phyloP scores from a whole-genome alignment of 1,140 invertebrate genomes.

The Temnothorax longispinosus region DNA sequence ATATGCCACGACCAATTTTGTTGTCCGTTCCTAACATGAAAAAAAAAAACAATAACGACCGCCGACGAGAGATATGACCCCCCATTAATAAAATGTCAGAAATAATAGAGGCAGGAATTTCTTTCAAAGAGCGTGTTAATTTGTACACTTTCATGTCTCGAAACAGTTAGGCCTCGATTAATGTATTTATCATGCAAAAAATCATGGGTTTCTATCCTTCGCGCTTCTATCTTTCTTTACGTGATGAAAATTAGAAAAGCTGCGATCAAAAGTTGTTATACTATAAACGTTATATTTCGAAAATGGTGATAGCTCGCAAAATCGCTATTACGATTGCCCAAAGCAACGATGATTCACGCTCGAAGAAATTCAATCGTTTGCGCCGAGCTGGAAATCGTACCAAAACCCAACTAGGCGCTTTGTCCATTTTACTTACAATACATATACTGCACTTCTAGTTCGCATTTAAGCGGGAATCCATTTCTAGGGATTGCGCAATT shows the following conservation, averaged over 20 bases:
- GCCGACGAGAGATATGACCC: not conserved
- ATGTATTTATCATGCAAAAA: not conserved
- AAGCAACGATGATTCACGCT: conserved; percentile 16
- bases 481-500: conserved; percentile 26
- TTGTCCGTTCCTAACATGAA: not conserved
- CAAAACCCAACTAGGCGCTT: not conserved
- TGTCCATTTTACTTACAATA: conserved; percentile 29
- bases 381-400: not conserved
- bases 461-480: conserved; percentile 21
- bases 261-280: not conserved
- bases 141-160: conserved; percentile 3
- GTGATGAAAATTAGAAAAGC: not conserved
- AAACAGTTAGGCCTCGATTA: not conserved
- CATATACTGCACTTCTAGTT: conserved; percentile 1
- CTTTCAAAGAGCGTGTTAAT: conserved; percentile 26
- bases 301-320: not conserved
- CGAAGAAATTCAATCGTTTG: conserved; percentile 28
- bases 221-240: not conserved
- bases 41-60: conserved; percentile 18
- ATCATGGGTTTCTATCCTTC: not conserved
- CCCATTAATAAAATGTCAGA: conserved; percentile 49
- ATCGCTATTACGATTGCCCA: not conserved
- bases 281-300: not conserved
- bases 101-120: conserved; percentile 43
- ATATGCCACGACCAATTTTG: conserved; percentile 23